Conservation (phyloP, 2,797 vertebrate genomes). For the Halcyon badia region DNA sequence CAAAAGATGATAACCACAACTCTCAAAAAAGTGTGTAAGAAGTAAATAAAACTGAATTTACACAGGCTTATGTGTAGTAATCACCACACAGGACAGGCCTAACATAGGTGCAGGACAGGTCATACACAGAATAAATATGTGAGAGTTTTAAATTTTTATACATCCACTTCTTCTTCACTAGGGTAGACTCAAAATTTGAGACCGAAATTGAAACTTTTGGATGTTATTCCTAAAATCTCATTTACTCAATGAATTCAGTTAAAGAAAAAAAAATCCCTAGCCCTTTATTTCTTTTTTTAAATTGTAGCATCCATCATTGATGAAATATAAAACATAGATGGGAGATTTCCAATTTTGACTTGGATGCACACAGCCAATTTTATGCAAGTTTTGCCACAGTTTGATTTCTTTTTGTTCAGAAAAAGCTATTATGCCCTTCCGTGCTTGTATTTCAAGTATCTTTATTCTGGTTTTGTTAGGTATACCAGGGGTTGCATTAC, state of each 20-base stretch:
- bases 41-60: not conserved
- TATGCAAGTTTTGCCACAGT: not conserved
- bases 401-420: not conserved
- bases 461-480: not conserved
- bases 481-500: not conserved
- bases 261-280: not conserved
- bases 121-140: not conserved
- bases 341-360: not conserved
- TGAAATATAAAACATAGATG: not conserved
- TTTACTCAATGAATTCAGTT: not conserved
- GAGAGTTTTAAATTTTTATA: not conserved
- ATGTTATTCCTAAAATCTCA: not conserved
- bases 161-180: not conserved
- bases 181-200: not conserved
- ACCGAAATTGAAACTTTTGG: not conserved
- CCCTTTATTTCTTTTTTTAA: not conserved
- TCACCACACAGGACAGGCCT: not conserved
- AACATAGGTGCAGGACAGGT: not conserved
- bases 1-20: not conserved
- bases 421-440: not conserved
- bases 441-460: not conserved
- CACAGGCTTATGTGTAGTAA: not conserved
- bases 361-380: not conserved
- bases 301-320: not conserved
- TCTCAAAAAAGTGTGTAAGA: not conserved